Conservation (phyloP, 2,797 vertebrate genomes). For the Arnoldichthys spilopterus region DNA sequence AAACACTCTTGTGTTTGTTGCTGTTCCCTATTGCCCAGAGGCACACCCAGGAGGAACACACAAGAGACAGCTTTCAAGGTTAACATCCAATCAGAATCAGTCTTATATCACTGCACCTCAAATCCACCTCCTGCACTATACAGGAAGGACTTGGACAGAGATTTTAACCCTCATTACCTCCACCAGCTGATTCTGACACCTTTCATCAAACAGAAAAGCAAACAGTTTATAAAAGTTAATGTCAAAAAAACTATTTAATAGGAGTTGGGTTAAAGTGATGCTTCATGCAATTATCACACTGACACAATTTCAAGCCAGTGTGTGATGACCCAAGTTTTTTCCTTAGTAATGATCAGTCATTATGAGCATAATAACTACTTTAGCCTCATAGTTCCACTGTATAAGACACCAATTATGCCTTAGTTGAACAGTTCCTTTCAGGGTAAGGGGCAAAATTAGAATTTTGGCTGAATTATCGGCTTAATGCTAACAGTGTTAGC, state of each 20-base stretch:
- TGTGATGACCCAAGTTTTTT: neutral
- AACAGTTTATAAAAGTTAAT: neutral
- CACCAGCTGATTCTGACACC: neutral
- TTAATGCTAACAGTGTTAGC: too few relatives aligned
- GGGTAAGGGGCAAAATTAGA: too few relatives aligned
- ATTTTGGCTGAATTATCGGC: too few relatives aligned
- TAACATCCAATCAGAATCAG: neutral
- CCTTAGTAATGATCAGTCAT: neutral
- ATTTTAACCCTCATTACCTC: neutral
- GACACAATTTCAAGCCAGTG: neutral
- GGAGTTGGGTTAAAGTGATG: neutral
- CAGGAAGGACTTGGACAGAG: neutral
- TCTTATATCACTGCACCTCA: neutral
- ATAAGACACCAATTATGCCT: too few relatives aligned
- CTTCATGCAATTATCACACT: neutral
- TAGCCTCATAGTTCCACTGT: too few relatives aligned
- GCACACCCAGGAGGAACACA: constrained; percentile 2
- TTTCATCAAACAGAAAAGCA: neutral
- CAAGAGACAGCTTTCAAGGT: neutral
- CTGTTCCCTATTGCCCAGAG: neutral
- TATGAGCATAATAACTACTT: too few relatives aligned
- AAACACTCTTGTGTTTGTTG: constrained; percentile 16
- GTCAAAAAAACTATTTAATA: neutral
- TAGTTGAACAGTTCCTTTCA: too few relatives aligned
- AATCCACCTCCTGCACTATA: neutral